Conservation (phyloP, 92 coral and sea anemone species). For the Siderastrea radians region DNA sequence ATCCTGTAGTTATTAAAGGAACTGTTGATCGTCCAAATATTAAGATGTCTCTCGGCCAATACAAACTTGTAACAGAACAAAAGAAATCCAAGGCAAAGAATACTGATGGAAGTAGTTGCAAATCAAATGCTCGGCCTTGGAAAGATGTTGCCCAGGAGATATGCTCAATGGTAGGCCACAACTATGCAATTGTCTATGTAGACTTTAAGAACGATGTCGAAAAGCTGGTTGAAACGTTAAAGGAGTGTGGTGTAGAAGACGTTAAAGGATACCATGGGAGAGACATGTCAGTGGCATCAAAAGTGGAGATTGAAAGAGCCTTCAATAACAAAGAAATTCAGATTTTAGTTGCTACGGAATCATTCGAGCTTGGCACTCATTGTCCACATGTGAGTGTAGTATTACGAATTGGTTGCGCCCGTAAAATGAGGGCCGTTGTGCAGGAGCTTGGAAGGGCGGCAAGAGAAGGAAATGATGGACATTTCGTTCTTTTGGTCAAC, state of each 20-base stretch:
- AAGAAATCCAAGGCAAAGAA: no score
- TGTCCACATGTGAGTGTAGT: conserved; percentile 31
- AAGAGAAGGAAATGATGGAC: not conserved
- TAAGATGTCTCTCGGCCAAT: conserved; percentile 31
- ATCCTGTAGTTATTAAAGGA: conserved; percentile 32
- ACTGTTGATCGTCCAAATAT: conserved; percentile 24
- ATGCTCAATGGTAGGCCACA: not conserved
- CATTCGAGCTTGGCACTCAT: not conserved
- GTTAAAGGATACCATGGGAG: conserved; percentile 29
- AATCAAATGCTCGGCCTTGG: no score
- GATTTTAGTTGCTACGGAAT: conserved; percentile 7
- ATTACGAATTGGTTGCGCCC: conserved; percentile 1
- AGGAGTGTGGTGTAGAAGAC: conserved; percentile 10
- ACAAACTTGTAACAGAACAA: not conserved
- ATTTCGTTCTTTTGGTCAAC: conserved; percentile 3
- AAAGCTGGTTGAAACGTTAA: conserved; percentile 5
- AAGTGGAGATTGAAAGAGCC: not conserved
- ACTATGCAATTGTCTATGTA: conserved; percentile 45
- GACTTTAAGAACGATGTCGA: conserved; percentile 35
- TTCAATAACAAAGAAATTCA: conserved; percentile 18
- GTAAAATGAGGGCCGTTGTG: conserved; percentile 1
- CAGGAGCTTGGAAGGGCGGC: conserved; percentile 40
- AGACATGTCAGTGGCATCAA: conserved; percentile 2
- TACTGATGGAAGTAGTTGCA: no score
- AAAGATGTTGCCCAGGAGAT: conserved; percentile 7